These are phyloP conservation scores for Palloptera scutellata DNA, from an alignment of 2,888 invertebrate species.

Conservation along the genomic window DNA sequence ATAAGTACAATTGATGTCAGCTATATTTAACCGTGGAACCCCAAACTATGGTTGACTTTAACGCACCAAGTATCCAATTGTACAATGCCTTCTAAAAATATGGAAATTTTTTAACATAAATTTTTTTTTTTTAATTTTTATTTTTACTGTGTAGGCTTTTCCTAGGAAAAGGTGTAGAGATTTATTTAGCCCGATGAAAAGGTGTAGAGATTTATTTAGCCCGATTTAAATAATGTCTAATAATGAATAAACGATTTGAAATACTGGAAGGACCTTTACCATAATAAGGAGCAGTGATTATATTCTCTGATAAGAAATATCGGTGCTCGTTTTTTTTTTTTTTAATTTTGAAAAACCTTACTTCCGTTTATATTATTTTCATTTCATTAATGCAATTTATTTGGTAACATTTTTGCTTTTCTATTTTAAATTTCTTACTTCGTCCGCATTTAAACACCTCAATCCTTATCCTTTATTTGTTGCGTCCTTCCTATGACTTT, in stretches of 20 bases:
- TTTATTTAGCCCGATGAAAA: too few relatives aligned
- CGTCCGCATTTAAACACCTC: constrained; percentile 9
- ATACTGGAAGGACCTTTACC: neutral
- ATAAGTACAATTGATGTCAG: constrained; percentile 59
- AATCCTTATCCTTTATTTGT: constrained; percentile 23
- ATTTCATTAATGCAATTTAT: too few relatives aligned
- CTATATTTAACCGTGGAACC: constrained; percentile 58
- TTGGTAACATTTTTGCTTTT: constrained; percentile 17
- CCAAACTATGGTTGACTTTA: constrained; percentile 60
- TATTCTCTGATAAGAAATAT: too few relatives aligned
- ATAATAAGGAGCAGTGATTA: too few relatives aligned
- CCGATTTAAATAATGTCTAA: neutral
- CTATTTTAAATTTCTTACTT: constrained; percentile 35
- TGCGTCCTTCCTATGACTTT: constrained; percentile 37
- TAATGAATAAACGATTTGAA: neutral
- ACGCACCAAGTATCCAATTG: constrained; percentile 60
- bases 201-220: too few relatives aligned
- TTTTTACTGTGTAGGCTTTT: too few relatives aligned
- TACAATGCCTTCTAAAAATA: constrained; percentile 59
- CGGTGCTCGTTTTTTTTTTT: too few relatives aligned
- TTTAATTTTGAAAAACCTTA: too few relatives aligned
- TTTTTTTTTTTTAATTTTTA: neutral
- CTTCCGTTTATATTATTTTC: too few relatives aligned
- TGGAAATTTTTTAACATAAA: neutral
- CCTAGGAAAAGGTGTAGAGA: too few relatives aligned